These are phyloP conservation scores for Aproaerema taeniolella DNA, from an alignment of 2,888 invertebrate species.

Conservation along the genomic window DNA sequence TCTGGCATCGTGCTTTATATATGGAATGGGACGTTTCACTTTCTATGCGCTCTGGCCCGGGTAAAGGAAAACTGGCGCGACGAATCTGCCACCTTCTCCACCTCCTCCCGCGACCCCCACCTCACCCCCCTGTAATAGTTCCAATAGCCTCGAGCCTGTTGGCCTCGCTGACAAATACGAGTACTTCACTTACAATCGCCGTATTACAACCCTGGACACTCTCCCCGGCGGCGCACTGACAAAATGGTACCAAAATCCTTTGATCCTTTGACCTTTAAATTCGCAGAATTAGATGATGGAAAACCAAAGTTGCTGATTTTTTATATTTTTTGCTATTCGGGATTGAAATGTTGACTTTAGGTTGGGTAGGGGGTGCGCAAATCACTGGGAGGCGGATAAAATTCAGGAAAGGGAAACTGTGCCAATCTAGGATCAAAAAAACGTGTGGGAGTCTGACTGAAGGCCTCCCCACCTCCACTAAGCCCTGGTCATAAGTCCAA, in stretches of 20 bases:
- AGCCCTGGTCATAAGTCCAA: not conserved
- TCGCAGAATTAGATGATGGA: conserved; percentile 5
- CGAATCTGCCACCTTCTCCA: conserved; percentile 25
- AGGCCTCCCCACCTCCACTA: conserved; percentile 21
- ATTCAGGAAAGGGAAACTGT: conserved; percentile 27
- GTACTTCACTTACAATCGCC: conserved; percentile 29
- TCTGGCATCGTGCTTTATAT: conserved; percentile 43
- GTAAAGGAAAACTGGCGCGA: conserved; percentile 33
- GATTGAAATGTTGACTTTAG: conserved; percentile 40
- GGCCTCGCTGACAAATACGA: conserved; percentile 36
- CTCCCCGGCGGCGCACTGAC: conserved; percentile 11
- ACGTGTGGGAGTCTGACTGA: conserved; percentile 34
- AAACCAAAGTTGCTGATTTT: conserved; percentile 28
- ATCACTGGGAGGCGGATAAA: conserved; percentile 18
- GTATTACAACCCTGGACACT: conserved; percentile 9
- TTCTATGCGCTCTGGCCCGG: conserved; percentile 36
- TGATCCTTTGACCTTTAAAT: conserved; percentile 32
- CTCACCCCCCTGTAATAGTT: conserved; percentile 17
- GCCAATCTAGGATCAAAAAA: conserved; percentile 37
- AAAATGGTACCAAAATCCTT: conserved; percentile 10
- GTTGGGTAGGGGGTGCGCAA: conserved; percentile 15
- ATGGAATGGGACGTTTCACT: conserved; percentile 45
- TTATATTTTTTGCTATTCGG: conserved; percentile 25
- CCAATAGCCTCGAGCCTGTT: conserved; percentile 31
- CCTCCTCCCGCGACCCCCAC: conserved; percentile 12